These are phyloP conservation scores for Meriones psammophilus DNA, from an alignment of 2,797 vertebrate genomes.

Conservation along the genomic window DNA sequence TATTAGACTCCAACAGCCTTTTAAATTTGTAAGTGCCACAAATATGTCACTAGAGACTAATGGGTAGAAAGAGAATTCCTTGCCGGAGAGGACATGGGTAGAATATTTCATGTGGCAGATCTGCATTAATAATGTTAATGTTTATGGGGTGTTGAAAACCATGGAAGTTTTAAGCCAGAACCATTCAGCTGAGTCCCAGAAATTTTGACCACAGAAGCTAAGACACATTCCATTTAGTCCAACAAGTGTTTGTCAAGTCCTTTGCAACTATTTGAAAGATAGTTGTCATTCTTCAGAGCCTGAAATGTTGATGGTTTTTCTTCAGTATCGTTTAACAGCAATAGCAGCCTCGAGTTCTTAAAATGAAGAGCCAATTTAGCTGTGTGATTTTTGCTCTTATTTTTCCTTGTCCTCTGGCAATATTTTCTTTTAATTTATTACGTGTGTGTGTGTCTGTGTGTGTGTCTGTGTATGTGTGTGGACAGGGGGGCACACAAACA, in stretches of 20 bases:
- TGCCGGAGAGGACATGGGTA: slow-evolving; percentile 79
- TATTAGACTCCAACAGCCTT: slow-evolving; percentile 86
- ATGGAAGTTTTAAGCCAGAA: slow-evolving; percentile 79
- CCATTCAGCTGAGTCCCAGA: slow-evolving; percentile 81
- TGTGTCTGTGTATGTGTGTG: no score
- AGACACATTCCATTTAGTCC: slow-evolving; percentile 79
- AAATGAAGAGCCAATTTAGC: slow-evolving; percentile 47
- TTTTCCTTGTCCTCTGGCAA: slow-evolving; percentile 46
- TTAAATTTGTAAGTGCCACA: slow-evolving; percentile 86
- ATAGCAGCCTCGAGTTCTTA: slow-evolving; percentile 12
- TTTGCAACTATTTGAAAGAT: slow-evolving; percentile 76
- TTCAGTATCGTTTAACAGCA: slow-evolving; percentile 30
- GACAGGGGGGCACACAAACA: not conserved
- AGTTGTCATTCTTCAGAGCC: slow-evolving; percentile 67
- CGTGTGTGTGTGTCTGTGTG: no score
- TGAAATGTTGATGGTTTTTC: slow-evolving; percentile 53
- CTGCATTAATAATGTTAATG: slow-evolving; percentile 82
- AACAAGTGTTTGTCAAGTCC: slow-evolving; percentile 71
- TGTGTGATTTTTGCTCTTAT: slow-evolving; percentile 28
- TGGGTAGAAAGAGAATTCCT: slow-evolving; percentile 80
- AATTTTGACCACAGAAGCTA: slow-evolving; percentile 82
- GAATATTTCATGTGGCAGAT: slow-evolving; percentile 82
- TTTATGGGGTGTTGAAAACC: slow-evolving; percentile 84
- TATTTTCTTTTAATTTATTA: not conserved
- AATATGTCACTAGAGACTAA: slow-evolving; percentile 84